Evolutionary conservation across 2,888 invertebrate species (phyloP), one percentile per base, ranked within the genome.

Genomic region (Drosophila leonis): DNA sequence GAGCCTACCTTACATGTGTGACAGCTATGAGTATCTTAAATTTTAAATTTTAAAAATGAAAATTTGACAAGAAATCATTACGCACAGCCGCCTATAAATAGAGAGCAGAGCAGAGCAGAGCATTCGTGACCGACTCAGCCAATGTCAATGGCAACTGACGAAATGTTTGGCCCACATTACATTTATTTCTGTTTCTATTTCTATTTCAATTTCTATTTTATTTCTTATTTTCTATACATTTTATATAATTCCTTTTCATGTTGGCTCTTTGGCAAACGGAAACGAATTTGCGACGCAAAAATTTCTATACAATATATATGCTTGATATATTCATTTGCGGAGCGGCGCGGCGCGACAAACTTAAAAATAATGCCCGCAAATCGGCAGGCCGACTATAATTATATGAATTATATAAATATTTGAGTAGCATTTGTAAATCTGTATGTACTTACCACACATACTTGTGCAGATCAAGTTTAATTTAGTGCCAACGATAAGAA

Each of bases 401-500:
- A 75, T 78, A 78, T 78, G 55, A 75, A 70, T 78, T 78, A 65
- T 74, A 82, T 84, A 83, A 83, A 83, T 87, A 84, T 87, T 83
- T 82, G 68, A 37, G 66, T 37, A 57, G 70, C 55, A 73, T 65
- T 78, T 68, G 64, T 49, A 51, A 48, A 42, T 39, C 4, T 33
- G 41, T 61, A 27, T 59, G 54, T 61, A 55, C 44, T 44, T 20
- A 64, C n/a, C 15, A 54, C 24, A 37, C 10, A 27, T 15, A 37
- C 65, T 46, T 57, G 71, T 69, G 72, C 66, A 65, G 84, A 80
- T 87, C 82, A 78, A 78, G 75, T 79, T 78, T 69, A 78, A 80
- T 65, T 75, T 82, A 70, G 72, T 75, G 71, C 63, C 69, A 65
- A 59, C 66, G 85, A 78, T 75, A 87, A 72, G 65, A 48, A 75